Base-by-base conservation (phyloP, 2,113 vertebrate genomes). In the Pterocles burchelli region DNA sequence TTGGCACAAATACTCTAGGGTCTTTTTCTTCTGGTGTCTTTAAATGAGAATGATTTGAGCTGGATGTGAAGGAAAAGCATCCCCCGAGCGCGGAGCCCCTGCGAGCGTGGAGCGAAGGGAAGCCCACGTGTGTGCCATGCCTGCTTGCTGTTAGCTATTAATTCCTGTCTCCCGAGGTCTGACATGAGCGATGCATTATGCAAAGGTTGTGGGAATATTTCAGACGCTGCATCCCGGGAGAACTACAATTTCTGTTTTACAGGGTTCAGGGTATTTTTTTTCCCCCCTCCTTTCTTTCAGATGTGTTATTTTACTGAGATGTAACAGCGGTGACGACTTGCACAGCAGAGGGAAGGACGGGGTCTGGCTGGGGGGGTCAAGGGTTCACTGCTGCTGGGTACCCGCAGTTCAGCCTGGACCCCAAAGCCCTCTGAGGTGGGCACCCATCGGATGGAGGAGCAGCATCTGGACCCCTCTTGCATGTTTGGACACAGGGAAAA, bases 171-270 rank as follows among this genome's bases (percentile, higher is more conserved):
- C 96, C 96, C 4, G 92, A 95, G 96, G 88, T 93, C 94, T 96
- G 91, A 94, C 95, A 94, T 95, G 95, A 96, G 96, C 97, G 67
- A 96, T 91, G 95, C 96, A 95, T 95, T 94, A 95, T 93, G 96
- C 96, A 94, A 93, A 96, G 97, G 97, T 96, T 97, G 92, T 97
- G 97, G 97, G 97, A 97, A 97, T 96, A 89, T 94, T 94, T 88
- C 96, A 93, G 93, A 87, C 86, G 6, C 90, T 87, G 93, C 91
- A 96, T 96, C 97, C 95, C 94, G 14, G 59, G 97, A 96, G 95
- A 89, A 91, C 95, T 84, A 86, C 94, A 94, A 91, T 85, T 96
- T 76, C 94, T 88, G 94, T 94, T 93, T 93, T 95, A 94, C 95
- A 81, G 93, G 92, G 90, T 63, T 90, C 66, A 45, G 93, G 72